phyloP scores from a whole-genome alignment of 2,113 vertebrate species.

The Noturus placidus region DNA sequence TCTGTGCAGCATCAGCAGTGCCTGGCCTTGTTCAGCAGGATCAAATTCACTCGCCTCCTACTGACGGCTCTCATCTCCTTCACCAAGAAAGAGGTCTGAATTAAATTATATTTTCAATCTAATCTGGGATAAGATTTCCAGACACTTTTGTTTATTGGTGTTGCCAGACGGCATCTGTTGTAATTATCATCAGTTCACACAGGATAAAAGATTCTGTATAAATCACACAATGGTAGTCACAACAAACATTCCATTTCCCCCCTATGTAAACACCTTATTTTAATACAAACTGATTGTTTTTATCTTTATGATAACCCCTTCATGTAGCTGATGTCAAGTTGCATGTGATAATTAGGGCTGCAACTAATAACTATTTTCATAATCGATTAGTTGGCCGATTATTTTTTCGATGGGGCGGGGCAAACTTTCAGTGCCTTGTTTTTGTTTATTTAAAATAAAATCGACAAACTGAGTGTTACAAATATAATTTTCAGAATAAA shows the following conservation, averaged over 20 bases:
- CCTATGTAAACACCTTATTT: background rate
- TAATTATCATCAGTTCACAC: background rate
- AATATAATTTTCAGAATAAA: too few relatives aligned
- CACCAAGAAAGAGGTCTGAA: conserved; percentile 86
- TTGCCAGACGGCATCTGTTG: background rate
- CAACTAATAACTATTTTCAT: too few relatives aligned
- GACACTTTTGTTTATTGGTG: background rate
- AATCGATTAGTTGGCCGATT: too few relatives aligned
- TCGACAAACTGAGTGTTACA: too few relatives aligned
- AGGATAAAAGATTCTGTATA: background rate
- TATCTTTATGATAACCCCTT: background rate
- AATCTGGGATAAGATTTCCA: background rate
- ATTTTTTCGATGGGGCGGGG: too few relatives aligned
- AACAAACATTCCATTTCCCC: background rate
- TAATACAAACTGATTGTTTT: background rate
- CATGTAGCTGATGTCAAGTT: background rate
- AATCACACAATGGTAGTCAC: background rate
- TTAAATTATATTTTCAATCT: background rate
- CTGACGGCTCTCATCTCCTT: conserved; percentile 87
- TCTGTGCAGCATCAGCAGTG: conserved; percentile 82
- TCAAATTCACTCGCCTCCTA: conserved; percentile 84
- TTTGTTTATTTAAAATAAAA: too few relatives aligned
- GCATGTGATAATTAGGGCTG: too few relatives aligned
- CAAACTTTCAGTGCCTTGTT: too few relatives aligned
- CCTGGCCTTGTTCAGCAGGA: conserved; percentile 85